A percentile compares a stretch with the other conserved stretches of the same genome.
phyloP scores from a whole-genome alignment of 2,888 invertebrate species.

The Tolmerus cingulatus region DNA sequence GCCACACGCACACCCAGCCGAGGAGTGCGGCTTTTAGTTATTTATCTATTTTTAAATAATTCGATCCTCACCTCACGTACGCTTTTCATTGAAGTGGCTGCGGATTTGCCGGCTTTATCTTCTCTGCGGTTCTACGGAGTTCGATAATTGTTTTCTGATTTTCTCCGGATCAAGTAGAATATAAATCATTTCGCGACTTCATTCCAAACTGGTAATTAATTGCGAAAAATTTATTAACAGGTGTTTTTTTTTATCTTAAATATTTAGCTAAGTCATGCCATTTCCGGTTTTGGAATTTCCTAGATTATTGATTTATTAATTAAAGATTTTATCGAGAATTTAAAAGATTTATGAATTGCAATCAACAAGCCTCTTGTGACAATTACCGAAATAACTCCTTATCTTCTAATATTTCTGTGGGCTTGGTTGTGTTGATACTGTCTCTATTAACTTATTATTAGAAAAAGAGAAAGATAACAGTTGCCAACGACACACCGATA shows the following conservation, averaged over 20 bases:
- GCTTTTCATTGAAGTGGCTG: not conserved
- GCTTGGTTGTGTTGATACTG: not conserved
- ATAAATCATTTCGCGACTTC: not conserved
- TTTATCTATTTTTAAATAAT: not conserved
- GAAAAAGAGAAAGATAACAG: not conserved
- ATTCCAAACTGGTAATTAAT: not conserved
- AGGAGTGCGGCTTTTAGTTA: not conserved
- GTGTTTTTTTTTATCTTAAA: not conserved
- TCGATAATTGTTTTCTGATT: not conserved
- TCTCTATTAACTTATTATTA: not conserved
- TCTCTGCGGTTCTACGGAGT: not conserved
- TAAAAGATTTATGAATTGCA: not conserved
- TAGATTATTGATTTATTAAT: not conserved
- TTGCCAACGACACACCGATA: not conserved
- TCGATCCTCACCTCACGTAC: not conserved
- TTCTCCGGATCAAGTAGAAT: not conserved
- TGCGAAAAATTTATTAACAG: not conserved
- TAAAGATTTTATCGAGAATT: not conserved
- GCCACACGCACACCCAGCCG: not conserved
- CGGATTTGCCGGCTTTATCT: not conserved
- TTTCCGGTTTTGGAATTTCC: not conserved
- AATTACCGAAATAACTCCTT: not conserved
- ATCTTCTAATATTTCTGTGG: not conserved
- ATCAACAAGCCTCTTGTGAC: not conserved
- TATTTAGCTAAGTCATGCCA: too few relatives aligned